phyloP scores from a whole-genome alignment of 2,888 invertebrate genomes.

The Caenorhabditis plicata region DNA sequence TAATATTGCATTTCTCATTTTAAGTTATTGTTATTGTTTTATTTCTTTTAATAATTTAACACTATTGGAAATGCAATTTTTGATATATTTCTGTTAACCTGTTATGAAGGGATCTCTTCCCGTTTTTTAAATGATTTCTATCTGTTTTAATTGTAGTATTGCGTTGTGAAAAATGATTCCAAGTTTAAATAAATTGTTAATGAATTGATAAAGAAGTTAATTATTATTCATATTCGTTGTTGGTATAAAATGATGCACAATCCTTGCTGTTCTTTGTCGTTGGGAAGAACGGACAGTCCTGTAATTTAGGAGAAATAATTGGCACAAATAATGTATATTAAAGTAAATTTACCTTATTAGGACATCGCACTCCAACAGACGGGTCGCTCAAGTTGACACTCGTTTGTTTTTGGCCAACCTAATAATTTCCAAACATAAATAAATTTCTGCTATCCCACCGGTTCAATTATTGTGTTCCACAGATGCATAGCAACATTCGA shows the following conservation, averaged over 20 bases:
- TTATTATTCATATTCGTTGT: constrained; percentile 10
- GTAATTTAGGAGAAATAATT: constrained; percentile 4
- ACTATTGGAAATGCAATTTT: too few species aligned
- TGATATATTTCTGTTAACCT: too few species aligned
- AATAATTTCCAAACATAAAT: neutral
- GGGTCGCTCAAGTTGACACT: constrained; percentile 33
- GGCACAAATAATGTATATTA: too few species aligned
- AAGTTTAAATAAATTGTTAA: neutral
- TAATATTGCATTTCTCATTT: neutral
- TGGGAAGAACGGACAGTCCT: constrained; percentile 38
- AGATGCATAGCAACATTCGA: constrained; percentile 36
- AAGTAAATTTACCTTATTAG: constrained; percentile 12
- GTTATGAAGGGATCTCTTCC: too few species aligned
- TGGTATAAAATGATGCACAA: constrained; percentile 21
- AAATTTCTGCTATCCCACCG: constrained; percentile 4
- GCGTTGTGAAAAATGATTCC: too few species aligned
- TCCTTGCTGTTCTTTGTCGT: constrained; percentile 38
- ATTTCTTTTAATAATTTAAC: constrained; percentile 2
- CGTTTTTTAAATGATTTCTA: too few species aligned
- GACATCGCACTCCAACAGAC: constrained; percentile 21
- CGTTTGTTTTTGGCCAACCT: constrained; percentile 31
- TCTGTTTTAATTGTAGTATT: too few species aligned
- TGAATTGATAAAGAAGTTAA: neutral
- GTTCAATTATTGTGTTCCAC: constrained; percentile 41
- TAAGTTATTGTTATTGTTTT: neutral